Evolutionary conservation across 2,797 vertebrate genomes (phyloP).

Genomic region (Ataeniobius toweri): DNA sequence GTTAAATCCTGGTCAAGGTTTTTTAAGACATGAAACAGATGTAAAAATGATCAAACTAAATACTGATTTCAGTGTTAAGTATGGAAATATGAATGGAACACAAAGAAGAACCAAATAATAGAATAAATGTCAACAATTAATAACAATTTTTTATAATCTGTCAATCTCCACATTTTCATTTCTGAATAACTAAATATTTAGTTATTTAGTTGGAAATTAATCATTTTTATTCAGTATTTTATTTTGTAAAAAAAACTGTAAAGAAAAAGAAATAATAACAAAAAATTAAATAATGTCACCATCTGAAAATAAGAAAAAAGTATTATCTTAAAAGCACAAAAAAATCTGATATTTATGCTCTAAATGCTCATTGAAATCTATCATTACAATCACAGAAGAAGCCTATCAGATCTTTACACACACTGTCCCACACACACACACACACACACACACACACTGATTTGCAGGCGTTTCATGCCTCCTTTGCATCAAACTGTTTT

Average conservation of each 20-base stretch:
- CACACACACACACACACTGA: neutral
- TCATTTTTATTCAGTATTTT: neutral
- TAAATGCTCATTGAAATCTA: neutral
- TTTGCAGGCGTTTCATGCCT: constrained; percentile 19
- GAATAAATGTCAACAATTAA: neutral
- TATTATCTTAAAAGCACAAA: neutral
- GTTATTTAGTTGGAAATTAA: neutral
- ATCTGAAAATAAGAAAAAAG: neutral
- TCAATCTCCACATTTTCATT: neutral
- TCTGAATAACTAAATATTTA: neutral
- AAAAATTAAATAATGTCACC: neutral
- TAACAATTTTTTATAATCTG: neutral
- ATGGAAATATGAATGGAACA: neutral
- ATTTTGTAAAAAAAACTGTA: neutral
- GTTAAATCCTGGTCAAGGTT: neutral
- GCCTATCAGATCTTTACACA: neutral
- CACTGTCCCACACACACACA: neutral
- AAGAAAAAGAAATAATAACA: neutral
- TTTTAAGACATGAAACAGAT: neutral
- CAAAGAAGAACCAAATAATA: neutral
- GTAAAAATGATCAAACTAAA: neutral
- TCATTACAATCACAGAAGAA: neutral
- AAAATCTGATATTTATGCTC: neutral
- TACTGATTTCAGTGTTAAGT: neutral
- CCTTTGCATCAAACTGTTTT: constrained; percentile 5